Conservation (phyloP, 1,140 invertebrate species). For the Drosophila takahashii region DNA sequence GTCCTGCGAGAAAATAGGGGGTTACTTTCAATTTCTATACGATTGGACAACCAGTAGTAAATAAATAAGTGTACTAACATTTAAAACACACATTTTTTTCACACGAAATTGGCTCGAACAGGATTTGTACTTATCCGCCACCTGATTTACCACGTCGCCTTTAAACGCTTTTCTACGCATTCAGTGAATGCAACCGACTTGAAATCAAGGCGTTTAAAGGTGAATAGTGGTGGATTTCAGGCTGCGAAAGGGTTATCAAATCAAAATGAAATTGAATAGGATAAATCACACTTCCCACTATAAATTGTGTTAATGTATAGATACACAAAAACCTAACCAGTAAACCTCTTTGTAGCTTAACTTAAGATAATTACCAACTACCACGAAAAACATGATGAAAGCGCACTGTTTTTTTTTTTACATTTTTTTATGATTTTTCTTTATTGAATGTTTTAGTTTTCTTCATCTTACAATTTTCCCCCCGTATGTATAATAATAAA, state of each 20-base stretch:
- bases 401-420: constrained; percentile 12
- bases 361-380: neutral
- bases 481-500: constrained; percentile 68
- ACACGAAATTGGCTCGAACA: neutral
- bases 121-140: neutral
- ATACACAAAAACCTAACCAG: constrained; percentile 1
- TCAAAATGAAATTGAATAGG: neutral
- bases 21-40: too few species aligned
- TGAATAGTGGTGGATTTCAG: neutral
- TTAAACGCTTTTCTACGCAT: constrained; percentile 22
- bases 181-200: constrained; percentile 30
- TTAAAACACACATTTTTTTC: neutral
- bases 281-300: neutral
- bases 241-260: neutral
- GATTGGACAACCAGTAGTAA: neutral
- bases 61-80: neutral
- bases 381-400: neutral
- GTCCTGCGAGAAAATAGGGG: neutral
- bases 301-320: neutral
- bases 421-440: constrained; percentile 63
- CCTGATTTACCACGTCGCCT: neutral
- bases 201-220: neutral
- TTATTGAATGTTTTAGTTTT: constrained; percentile 61
- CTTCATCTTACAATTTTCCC: constrained; percentile 55
- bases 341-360: constrained; percentile 3